These are phyloP conservation scores for Subanguina moxae DNA, from an alignment of 1,140 invertebrate species.

Conservation along the genomic window DNA sequence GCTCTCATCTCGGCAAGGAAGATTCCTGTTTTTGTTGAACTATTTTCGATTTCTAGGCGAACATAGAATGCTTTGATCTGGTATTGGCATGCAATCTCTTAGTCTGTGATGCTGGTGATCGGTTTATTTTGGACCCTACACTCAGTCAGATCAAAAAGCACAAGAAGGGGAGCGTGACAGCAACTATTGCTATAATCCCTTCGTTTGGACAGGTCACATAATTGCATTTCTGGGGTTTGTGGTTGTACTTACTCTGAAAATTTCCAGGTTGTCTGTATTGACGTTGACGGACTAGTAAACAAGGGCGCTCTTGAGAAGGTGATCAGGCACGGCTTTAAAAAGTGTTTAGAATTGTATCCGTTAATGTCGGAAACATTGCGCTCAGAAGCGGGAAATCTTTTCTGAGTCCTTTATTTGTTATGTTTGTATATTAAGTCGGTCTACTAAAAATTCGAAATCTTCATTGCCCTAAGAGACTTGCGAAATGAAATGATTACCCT, in stretches of 20 bases:
- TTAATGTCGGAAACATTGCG: no score
- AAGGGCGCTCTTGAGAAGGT: slow-evolving; percentile 4
- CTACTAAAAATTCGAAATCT: no score
- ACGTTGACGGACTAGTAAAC: background rate
- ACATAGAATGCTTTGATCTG: slow-evolving; percentile 43
- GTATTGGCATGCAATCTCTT: slow-evolving; percentile 31
- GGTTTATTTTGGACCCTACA: slow-evolving; percentile 5
- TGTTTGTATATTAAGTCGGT: no score
- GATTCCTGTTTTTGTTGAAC: no score
- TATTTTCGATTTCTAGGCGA: slow-evolving; percentile 4
- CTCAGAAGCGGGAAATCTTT: no score
- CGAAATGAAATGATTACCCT: no score
- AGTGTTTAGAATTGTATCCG: slow-evolving; percentile 12
- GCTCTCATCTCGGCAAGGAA: background rate
- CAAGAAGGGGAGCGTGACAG: background rate
- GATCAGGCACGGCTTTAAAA: background rate
- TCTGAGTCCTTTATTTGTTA: no score
- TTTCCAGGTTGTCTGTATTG: slow-evolving; percentile 3
- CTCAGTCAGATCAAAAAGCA: background rate
- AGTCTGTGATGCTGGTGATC: background rate
- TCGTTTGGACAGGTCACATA: background rate
- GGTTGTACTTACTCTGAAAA: background rate
- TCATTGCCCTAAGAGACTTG: no score
- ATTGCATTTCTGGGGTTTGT: background rate
- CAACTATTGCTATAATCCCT: slow-evolving; percentile 5